These are phyloP conservation scores for Crematogaster levior DNA, from an alignment of 2,888 invertebrate species.

Conservation along the genomic window DNA sequence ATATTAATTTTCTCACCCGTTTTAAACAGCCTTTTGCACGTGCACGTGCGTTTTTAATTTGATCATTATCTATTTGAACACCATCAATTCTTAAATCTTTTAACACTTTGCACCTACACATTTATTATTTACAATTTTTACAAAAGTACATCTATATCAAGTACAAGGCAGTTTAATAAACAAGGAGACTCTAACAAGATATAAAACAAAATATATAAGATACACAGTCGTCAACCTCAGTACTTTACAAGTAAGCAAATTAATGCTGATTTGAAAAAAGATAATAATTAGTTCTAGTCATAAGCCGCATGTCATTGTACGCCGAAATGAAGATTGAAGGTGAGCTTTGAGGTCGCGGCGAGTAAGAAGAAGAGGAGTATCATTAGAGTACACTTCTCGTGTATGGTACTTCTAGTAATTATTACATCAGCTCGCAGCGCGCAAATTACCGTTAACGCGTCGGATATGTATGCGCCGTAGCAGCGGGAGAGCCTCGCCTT, in stretches of 20 bases:
- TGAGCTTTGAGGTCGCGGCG: constrained; percentile 14
- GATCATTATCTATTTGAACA: too few species aligned
- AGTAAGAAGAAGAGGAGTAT: not conserved
- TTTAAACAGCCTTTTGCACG: not conserved
- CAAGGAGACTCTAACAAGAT: too few species aligned
- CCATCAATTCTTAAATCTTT: not conserved
- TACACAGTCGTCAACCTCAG: not conserved
- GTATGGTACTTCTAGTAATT: constrained; percentile 30
- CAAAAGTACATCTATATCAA: not conserved
- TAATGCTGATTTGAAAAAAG: not conserved
- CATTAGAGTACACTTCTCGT: not conserved
- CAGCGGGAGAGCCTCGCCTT: constrained; percentile 33
- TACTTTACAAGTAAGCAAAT: not conserved
- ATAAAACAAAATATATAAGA: not conserved
- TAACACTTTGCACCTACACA: not conserved
- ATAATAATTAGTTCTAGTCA: not conserved
- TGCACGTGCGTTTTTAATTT: too few species aligned
- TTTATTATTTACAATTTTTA: not conserved
- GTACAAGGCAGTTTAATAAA: not conserved
- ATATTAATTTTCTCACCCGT: not conserved
- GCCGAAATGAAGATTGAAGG: constrained; percentile 23
- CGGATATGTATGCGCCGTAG: constrained; percentile 7
- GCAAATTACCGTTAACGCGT: constrained; percentile 52
- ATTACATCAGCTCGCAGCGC: constrained; percentile 31
- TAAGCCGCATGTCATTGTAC: not conserved